phyloP scores from a whole-genome alignment of 2,797 vertebrate species.

The Hippopotamyrus pictus region DNA sequence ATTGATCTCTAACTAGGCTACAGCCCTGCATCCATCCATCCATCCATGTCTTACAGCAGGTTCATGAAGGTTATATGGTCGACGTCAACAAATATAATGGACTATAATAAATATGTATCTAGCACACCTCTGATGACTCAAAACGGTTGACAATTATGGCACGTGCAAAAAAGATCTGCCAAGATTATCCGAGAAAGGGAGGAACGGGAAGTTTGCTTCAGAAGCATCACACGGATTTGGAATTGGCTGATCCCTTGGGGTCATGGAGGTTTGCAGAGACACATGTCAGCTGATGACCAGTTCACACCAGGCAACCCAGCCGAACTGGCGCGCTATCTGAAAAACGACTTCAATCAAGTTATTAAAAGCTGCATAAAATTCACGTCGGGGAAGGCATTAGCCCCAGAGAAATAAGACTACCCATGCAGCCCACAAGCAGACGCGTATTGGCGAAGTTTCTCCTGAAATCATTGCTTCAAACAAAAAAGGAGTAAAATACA shows the following conservation, averaged over 20 bases:
- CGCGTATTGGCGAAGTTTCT: neutral
- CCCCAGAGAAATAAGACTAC: neutral
- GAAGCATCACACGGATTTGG: neutral
- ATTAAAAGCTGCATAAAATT: neutral
- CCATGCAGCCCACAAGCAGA: neutral
- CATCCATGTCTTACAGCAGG: neutral
- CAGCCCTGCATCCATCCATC: neutral
- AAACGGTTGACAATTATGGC: neutral
- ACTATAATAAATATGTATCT: neutral
- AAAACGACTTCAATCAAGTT: slow-evolving; percentile 4
- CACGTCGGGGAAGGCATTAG: neutral
- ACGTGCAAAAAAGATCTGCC: neutral
- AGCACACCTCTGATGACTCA: neutral
- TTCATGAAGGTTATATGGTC: neutral
- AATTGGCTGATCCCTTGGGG: neutral
- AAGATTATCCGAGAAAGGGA: neutral
- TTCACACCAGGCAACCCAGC: neutral
- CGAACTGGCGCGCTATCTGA: neutral
- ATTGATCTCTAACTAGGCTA: neutral
- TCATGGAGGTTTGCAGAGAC: neutral
- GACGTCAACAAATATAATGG: neutral
- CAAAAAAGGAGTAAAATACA: neutral
- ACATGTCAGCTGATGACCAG: neutral
- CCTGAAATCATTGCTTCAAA: slow-evolving; percentile 2
- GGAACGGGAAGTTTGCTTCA: neutral